Conservation (phyloP, 2,797 vertebrate species). For the Diplodus sargus region DNA sequence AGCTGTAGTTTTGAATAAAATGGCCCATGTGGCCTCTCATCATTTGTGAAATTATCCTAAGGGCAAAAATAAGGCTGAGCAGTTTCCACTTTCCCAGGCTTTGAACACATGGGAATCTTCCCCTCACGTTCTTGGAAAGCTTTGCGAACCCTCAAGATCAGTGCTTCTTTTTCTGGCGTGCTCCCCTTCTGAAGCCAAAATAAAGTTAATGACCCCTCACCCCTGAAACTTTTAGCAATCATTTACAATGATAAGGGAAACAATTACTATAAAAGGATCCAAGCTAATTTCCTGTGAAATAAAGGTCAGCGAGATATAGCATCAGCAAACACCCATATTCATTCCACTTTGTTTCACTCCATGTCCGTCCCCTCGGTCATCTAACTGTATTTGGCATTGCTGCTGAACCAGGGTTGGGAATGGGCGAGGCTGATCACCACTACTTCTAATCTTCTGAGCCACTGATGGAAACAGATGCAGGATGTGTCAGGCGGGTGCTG, state of each 20-base stretch:
- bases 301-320: too few species aligned
- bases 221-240: too few species aligned
- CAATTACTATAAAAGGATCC: too few species aligned
- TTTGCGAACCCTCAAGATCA: not conserved
- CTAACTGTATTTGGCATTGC: slow-evolving; percentile 18
- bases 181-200: too few species aligned
- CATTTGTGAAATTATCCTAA: not conserved
- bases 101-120: not conserved
- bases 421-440: not conserved
- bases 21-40: not conserved
- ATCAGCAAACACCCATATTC: too few species aligned
- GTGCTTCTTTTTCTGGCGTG: too few species aligned
- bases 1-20: not conserved
- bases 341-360: too few species aligned
- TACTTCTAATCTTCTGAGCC: not conserved
- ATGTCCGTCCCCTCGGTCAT: too few species aligned
- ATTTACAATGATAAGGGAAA: too few species aligned
- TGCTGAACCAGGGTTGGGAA: not conserved
- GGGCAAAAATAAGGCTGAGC: too few species aligned
- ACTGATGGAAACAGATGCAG: slow-evolving; percentile 4
- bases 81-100: not conserved
- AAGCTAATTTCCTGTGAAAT: too few species aligned
- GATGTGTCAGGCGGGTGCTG: slow-evolving; percentile 24
- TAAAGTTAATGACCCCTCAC: too few species aligned
- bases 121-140: not conserved